Conservation (phyloP, 2,113 vertebrate genomes). For the Hypocryptadius cinnamomeus region DNA sequence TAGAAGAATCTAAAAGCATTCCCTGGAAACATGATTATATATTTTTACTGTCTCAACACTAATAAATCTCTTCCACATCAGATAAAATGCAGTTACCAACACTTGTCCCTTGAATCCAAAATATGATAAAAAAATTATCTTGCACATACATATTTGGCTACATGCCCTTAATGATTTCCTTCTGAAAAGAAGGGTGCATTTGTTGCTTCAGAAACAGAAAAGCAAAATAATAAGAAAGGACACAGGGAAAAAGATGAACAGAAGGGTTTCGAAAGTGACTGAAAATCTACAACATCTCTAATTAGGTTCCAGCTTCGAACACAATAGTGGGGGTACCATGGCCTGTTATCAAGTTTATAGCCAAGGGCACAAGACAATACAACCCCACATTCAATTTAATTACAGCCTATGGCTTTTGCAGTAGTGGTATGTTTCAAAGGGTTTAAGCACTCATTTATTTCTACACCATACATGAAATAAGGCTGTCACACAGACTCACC, state of each 20-base stretch:
- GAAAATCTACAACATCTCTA: slow-evolving; percentile 50
- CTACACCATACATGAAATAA: slow-evolving; percentile 53
- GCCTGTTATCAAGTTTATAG: slow-evolving; percentile 48
- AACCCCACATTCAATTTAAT: slow-evolving; percentile 58
- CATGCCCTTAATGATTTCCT: slow-evolving; percentile 6
- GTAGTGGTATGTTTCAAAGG: slow-evolving; percentile 43
- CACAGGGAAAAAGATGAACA: neutral
- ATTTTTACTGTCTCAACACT: neutral
- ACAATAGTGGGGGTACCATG: slow-evolving; percentile 2
- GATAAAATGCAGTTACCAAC: slow-evolving; percentile 37
- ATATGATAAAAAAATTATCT: slow-evolving; percentile 30
- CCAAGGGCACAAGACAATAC: slow-evolving; percentile 25
- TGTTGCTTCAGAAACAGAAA: slow-evolving; percentile 8
- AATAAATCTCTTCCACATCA: slow-evolving; percentile 11
- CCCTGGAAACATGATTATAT: slow-evolving; percentile 18
- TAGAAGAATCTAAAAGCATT: neutral
- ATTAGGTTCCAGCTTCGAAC: slow-evolving; percentile 50
- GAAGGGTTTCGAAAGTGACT: slow-evolving; percentile 39
- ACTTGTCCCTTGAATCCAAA: slow-evolving; percentile 27
- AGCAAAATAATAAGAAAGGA: slow-evolving; percentile 21
- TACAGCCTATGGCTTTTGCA: slow-evolving; percentile 60
- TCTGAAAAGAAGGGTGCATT: neutral
- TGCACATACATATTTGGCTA: slow-evolving; percentile 30
- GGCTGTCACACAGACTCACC: slow-evolving; percentile 39
- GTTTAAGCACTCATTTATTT: slow-evolving; percentile 56